Evolutionary conservation across 2,888 invertebrate genomes (phyloP).

Genomic region (Serrognathus titanus): DNA sequence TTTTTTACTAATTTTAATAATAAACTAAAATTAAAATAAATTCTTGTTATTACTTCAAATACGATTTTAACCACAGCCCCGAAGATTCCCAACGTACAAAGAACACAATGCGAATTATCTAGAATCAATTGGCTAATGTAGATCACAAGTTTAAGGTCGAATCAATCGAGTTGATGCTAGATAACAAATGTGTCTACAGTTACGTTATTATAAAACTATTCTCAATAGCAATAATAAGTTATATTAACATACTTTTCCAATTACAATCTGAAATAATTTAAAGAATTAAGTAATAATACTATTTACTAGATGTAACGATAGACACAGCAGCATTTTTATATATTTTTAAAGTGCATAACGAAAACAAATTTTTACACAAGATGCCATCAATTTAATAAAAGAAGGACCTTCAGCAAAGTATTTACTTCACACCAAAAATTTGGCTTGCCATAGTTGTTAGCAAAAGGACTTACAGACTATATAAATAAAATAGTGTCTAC

Average conservation of each 20-base stretch:
- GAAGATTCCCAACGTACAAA: conserved; percentile 15
- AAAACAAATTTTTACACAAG: neutral
- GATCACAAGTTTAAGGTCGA: neutral
- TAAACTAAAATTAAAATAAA: conserved; percentile 15
- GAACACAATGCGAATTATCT: conserved; percentile 11
- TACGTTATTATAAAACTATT: conserved; percentile 3
- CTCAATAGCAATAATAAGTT: too few relatives aligned
- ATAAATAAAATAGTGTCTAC: too few relatives aligned
- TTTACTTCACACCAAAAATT: too few relatives aligned
- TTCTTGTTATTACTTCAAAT: conserved; percentile 19
- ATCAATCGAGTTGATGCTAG: neutral
- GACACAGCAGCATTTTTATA: too few relatives aligned
- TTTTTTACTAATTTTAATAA: neutral
- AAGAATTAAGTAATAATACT: too few relatives aligned
- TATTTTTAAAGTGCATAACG: neutral
- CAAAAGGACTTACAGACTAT: too few relatives aligned
- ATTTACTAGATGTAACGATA: too few relatives aligned
- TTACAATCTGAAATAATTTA: too few relatives aligned
- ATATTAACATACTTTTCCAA: too few relatives aligned
- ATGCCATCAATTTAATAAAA: too few relatives aligned
- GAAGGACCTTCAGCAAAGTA: too few relatives aligned
- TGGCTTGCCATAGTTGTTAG: too few relatives aligned
- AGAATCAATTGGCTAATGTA: neutral
- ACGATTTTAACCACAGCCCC: conserved; percentile 29
- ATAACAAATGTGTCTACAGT: conserved; percentile 5